A percentile compares a stretch with the other conserved stretches of the same genome.
These are phyloP conservation scores for Calameuta filiformis DNA, from an alignment of 2,888 invertebrate species.

Conservation along the genomic window DNA sequence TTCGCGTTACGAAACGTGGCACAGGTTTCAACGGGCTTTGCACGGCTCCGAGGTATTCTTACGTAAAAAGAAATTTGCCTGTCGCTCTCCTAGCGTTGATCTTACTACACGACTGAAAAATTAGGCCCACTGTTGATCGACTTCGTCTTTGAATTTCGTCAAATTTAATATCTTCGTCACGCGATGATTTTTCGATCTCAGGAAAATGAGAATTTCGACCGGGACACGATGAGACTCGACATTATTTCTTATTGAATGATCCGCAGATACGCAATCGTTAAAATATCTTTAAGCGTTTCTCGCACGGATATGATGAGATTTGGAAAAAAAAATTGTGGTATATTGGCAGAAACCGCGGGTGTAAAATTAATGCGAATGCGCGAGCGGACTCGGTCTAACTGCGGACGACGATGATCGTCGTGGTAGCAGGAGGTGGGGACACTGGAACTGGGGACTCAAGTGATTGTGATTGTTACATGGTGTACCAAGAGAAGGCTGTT, in stretches of 20 bases:
- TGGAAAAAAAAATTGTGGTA: not conserved
- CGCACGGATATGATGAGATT: not conserved
- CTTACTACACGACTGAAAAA: not conserved
- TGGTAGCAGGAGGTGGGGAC: constrained; percentile 37
- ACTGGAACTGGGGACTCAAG: constrained; percentile 39
- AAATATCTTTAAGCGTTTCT: not conserved
- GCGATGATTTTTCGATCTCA: not conserved
- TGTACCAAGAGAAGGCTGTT: constrained; percentile 27
- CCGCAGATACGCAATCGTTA: not conserved
- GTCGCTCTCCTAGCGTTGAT: not conserved
- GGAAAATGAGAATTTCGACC: not conserved
- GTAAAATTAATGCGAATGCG: constrained; percentile 61
- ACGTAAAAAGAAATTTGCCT: not conserved
- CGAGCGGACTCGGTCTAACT: constrained; percentile 65
- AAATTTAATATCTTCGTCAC: not conserved
- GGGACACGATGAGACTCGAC: not conserved
- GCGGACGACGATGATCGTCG: constrained; percentile 57
- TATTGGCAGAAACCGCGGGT: constrained; percentile 26
- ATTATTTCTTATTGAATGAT: not conserved
- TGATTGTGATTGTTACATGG: constrained; percentile 24
- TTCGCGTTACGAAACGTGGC: not conserved
- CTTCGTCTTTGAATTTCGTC: not conserved
- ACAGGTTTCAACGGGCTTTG: not conserved
- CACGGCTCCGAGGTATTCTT: not conserved
- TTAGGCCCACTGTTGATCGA: not conserved